A percentile compares a stretch with the other conserved stretches of the same genome.
Conservation (phyloP, 2,888 invertebrate genomes). For the Gymnoscelis rufifasciata region DNA sequence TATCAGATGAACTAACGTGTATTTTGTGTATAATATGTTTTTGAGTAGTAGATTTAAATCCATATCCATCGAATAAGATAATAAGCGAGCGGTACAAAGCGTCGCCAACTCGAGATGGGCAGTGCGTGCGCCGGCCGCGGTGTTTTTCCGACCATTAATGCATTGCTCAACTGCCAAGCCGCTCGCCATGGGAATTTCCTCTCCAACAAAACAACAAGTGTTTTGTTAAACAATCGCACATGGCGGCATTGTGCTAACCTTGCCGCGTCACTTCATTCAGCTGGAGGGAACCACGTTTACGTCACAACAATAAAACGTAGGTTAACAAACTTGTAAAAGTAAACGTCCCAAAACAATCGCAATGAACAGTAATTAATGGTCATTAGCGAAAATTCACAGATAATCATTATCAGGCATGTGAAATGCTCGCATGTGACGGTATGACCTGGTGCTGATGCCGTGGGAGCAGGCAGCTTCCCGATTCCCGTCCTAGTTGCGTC, state of each 20-base stretch:
- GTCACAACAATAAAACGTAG: conserved; percentile 24
- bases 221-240: conserved; percentile 16
- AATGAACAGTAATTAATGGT: too few relatives aligned
- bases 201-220: conserved; percentile 28
- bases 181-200: conserved; percentile 39
- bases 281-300: conserved; percentile 24
- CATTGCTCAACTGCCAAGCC: conserved; percentile 22
- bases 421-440: conserved; percentile 16
- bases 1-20: too few relatives aligned
- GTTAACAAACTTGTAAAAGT: conserved; percentile 21
- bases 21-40: too few relatives aligned
- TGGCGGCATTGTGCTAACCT: conserved; percentile 21
- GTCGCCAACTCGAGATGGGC: conserved; percentile 9
- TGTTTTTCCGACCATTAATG: conserved; percentile 44
- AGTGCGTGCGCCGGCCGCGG: conserved; percentile 22
- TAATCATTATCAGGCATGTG: conserved; percentile 11
- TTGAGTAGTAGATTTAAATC: too few relatives aligned
- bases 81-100: too few relatives aligned
- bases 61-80: too few relatives aligned
- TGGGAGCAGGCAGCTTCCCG: conserved; percentile 38
- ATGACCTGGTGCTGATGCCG: conserved; percentile 26
- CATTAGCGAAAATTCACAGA: conserved; percentile 2
- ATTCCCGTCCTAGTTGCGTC: conserved; percentile 36
- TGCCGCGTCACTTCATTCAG: conserved; percentile 27
- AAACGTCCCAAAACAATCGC: neutral